phyloP scores from a whole-genome alignment of 2,888 invertebrate genomes.

The Rhimphoctona megacephalus region DNA sequence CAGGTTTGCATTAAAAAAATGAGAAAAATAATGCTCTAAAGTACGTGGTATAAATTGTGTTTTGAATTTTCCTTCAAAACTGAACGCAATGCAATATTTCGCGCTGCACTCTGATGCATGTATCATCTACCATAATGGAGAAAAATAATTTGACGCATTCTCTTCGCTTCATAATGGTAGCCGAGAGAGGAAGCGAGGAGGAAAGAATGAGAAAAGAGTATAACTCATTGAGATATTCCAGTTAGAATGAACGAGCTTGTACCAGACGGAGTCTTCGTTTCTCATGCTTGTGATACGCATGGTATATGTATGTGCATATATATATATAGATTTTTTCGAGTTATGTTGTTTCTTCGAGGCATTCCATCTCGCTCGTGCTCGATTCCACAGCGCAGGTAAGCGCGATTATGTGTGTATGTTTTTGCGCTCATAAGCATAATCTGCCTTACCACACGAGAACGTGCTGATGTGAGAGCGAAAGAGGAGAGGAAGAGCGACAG shows the following conservation, averaged over 20 bases:
- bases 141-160: conserved; percentile 56
- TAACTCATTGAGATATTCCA: conserved; percentile 31
- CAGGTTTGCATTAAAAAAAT: background rate
- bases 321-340: background rate
- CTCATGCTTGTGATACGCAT: background rate
- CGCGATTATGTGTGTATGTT: conserved; percentile 32
- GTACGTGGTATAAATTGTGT: background rate
- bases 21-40: background rate
- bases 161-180: conserved; percentile 32
- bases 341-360: conserved; percentile 19
- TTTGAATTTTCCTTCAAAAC: background rate
- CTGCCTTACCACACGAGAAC: background rate
- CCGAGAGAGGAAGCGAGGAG: background rate
- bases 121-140: conserved; percentile 17
- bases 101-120: background rate
- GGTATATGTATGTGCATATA: background rate
- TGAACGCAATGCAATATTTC: background rate
- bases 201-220: background rate
- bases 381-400: conserved; percentile 23
- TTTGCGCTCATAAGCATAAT: conserved; percentile 27
- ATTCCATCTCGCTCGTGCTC: conserved; percentile 30
- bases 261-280: conserved; percentile 43
- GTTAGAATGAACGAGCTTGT: conserved; percentile 34
- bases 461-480: background rate
- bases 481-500: conserved; percentile 3